Evolutionary conservation across 2,888 invertebrate genomes (phyloP).

Genomic region (Folsomia manolachei): DNA sequence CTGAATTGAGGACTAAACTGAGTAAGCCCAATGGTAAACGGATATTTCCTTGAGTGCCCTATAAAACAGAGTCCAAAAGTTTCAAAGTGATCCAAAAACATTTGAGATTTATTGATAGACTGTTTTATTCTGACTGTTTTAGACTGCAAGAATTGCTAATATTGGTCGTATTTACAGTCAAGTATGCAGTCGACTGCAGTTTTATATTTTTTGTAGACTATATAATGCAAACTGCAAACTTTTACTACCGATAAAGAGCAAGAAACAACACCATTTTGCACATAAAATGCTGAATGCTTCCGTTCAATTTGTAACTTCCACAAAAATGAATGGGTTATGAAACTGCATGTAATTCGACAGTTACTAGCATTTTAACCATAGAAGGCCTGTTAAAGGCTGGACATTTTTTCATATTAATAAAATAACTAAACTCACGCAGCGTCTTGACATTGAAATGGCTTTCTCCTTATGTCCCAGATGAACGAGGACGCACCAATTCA

Average conservation of each 20-base stretch:
- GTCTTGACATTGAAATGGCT: not conserved
- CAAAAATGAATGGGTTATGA: not conserved
- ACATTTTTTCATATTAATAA: not conserved
- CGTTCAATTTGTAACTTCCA: not conserved
- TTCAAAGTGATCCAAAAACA: not conserved
- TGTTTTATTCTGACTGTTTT: not conserved
- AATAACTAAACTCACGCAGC: not conserved
- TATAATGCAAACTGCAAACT: not conserved
- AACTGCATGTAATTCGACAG: not conserved
- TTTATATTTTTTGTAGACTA: no score
- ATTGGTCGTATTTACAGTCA: no score
- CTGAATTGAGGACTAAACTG: not conserved
- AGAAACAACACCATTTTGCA: no score
- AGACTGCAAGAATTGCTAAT: not conserved
- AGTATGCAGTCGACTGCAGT: not conserved
- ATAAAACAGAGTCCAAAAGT: not conserved
- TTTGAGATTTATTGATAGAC: not conserved
- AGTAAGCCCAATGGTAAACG: no score
- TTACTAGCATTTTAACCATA: no score
- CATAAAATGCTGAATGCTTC: not conserved
- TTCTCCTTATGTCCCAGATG: not conserved
- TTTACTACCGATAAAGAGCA: no score
- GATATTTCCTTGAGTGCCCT: not conserved
- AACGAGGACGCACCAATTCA: no score
- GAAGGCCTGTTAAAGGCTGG: no score